Base-by-base conservation (phyloP, 2,113 vertebrate genomes). In the Paramormyrops kingsleyae region DNA sequence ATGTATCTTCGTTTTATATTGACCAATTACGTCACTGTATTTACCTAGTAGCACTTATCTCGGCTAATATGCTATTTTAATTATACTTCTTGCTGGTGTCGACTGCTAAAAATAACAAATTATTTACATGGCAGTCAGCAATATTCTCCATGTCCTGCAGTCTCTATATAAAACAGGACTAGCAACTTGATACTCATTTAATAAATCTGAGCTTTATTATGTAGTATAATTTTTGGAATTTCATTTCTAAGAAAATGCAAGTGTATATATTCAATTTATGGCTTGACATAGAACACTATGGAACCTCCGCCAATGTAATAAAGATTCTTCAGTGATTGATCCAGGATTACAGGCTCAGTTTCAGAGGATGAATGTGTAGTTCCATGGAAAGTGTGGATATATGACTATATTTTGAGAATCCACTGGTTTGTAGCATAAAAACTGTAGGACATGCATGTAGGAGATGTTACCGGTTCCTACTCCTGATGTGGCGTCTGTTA, bases 401-500 rank as follows among this genome's bases (percentile, higher is more conserved):
- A 39, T 77, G 70, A 77, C 70, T 77, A 39, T 77, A 39, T 77
- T 77, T 77, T 77, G 31, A 77, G 31, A 39, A 39, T 77, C 70
- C 15, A 24, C 70, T 77, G 70, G 70, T 77, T 31, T 39, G 19
- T 47, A 44, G 8, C 21, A 24, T 24, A n/a, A 83, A 47, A 84
- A 84, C 6, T 47, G 8, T 47, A n/a, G 39, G 10, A 46, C 83
- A n/a, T 46, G 83, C 44, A 24, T 47, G 24, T 47, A 92, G 35
- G 35, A 12, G 42, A 42, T 80, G 39, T 80, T 96, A 99, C 98
- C 98, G 70, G 95, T 96, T 90, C 98, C 98, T 88, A 98, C 94
- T 17, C 97, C 97, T 0, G 98, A 99, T 88, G 97, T 95, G 62
- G 98, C 98, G 88, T 99, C 98, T 0, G 97, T 98, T 92, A 99